Conservation (phyloP, 1,140 invertebrate species). For the Musca vetustissima region DNA sequence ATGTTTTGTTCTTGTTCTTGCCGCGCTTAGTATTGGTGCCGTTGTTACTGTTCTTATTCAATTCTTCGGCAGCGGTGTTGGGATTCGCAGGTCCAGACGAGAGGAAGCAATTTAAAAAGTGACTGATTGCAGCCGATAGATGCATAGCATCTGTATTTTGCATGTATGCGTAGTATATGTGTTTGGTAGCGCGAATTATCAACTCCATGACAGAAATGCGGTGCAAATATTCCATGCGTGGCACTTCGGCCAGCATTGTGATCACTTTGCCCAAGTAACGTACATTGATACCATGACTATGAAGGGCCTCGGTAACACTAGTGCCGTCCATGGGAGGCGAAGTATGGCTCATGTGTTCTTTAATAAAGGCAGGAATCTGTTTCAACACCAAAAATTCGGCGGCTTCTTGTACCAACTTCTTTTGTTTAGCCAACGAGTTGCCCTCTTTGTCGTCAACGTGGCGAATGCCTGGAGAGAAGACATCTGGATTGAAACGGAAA, state of each 20-base stretch:
- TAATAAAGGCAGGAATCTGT: conserved; percentile 92
- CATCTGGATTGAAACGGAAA: conserved; percentile 97
- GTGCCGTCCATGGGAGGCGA: conserved; percentile 92
- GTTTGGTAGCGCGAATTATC: conserved; percentile 85
- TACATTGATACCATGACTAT: conserved; percentile 94
- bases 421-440: conserved; percentile 72
- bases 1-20: conserved; percentile 43
- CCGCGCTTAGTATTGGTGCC: conserved; percentile 63
- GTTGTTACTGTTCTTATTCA: conserved; percentile 65
- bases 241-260: conserved; percentile 73
- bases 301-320: conserved; percentile 91
- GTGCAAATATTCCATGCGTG: conserved; percentile 83
- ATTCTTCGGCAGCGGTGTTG: conserved; percentile 61
- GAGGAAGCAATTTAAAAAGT: conserved; percentile 94
- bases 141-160: conserved; percentile 89
- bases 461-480: conserved; percentile 90
- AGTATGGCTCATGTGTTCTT: conserved; percentile 89
- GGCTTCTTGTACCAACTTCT: conserved; percentile 89
- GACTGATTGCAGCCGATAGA: conserved; percentile 83
- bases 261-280: conserved; percentile 89
- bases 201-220: conserved; percentile 86
- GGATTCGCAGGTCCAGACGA: conserved; percentile 67
- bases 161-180: conserved; percentile 89
- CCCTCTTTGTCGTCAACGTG: conserved; percentile 74
- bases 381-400: conserved; percentile 90